Percentiles rank a stretch among this genome's conserved stretches.
These are phyloP conservation scores for Orchesella flavescens DNA, from an alignment of 2,888 invertebrate genomes.

Conservation along the genomic window DNA sequence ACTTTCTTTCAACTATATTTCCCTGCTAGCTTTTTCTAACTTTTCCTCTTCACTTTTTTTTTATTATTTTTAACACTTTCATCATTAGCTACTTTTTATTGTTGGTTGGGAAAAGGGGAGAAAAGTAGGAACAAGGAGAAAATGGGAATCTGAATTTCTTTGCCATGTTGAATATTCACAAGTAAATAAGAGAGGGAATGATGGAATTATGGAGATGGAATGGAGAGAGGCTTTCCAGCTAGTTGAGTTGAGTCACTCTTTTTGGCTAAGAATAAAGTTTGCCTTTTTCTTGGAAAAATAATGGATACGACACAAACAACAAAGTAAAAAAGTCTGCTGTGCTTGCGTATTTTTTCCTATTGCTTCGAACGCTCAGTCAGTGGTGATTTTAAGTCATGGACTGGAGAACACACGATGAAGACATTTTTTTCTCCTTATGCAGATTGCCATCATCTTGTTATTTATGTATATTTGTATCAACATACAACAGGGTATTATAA, in stretches of 20 bases:
- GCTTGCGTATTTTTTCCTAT: not conserved
- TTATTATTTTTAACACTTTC: slow-evolving; percentile 21
- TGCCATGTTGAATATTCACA: not conserved
- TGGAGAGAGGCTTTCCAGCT: not conserved
- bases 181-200: not conserved
- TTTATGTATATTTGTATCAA: not conserved
- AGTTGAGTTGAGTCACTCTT: slow-evolving; percentile 14
- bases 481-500: not conserved
- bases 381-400: not conserved
- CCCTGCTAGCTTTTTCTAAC: not conserved
- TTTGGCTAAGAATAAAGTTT: slow-evolving; percentile 8
- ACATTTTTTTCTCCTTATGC: slow-evolving; percentile 29
- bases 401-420: slow-evolving; percentile 14
- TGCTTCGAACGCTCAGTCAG: not conserved
- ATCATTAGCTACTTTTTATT: slow-evolving; percentile 14
- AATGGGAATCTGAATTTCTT: not conserved
- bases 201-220: slow-evolving; percentile 14
- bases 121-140: not conserved
- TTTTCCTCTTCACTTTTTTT: not conserved
- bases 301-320: not conserved
- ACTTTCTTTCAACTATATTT: slow-evolving; percentile 6
- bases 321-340: not conserved
- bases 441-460: slow-evolving; percentile 32
- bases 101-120: too few relatives aligned
- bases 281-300: slow-evolving; percentile 6